Conservation (phyloP, 2,797 vertebrate species). For the Bryconaethiops microstoma region DNA sequence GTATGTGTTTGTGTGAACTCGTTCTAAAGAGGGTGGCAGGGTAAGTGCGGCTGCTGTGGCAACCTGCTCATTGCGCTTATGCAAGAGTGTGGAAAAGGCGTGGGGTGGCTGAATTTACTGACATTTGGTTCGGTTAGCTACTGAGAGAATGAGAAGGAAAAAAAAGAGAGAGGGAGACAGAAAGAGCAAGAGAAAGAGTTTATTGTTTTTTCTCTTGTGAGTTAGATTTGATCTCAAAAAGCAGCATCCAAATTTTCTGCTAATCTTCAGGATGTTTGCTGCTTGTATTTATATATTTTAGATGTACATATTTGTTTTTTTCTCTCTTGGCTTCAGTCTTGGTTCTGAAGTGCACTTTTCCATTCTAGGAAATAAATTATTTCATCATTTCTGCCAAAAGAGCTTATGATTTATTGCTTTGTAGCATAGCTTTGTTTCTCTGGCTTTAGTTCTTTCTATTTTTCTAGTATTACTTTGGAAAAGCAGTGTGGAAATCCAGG, state of each 20-base stretch:
- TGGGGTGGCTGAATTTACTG: constrained; percentile 35
- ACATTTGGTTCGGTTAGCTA: constrained; percentile 14
- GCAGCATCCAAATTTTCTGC: neutral
- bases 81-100: constrained; percentile 47
- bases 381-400: neutral
- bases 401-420: constrained; percentile 8
- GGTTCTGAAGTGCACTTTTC: constrained; percentile 11
- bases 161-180: constrained; percentile 4
- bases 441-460: neutral
- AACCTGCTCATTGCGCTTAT: constrained; percentile 58
- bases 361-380: neutral
- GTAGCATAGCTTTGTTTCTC: neutral
- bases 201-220: constrained; percentile 39
- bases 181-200: constrained; percentile 40
- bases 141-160: neutral
- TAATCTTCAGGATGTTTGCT: constrained; percentile 33
- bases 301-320: neutral
- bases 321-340: neutral
- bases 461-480: neutral
- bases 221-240: constrained; percentile 32
- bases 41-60: constrained; percentile 57
- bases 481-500: neutral
- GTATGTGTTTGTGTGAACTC: constrained; percentile 21
- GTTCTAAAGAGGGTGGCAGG: constrained; percentile 46
- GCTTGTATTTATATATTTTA: constrained; percentile 1